Evolutionary conservation across 2,888 invertebrate genomes (phyloP), one percentile per base, ranked within the genome.

Genomic region (Subacronicta megacephala): DNA sequence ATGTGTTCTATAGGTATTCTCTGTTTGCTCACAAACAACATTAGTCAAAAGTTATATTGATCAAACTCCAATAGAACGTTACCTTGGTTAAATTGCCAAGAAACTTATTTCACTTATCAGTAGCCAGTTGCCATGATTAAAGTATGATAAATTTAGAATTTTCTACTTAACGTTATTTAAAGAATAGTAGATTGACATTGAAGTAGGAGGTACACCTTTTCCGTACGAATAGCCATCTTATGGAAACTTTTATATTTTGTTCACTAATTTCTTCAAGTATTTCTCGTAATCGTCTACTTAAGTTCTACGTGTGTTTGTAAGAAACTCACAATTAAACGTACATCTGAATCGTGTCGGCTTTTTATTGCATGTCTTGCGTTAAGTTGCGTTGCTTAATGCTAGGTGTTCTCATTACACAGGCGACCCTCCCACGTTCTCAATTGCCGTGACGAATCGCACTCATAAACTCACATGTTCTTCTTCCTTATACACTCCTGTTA

Each of bases 371-470:
- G 65, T 69, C 70, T 62, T 56, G 56, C 63, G 75, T 77, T 69
- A 64, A 68, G 69, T 62, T 56, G 56, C 63, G 75, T 77, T 71
- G 75, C 62, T 81, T 71, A 82, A 77, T 73, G 70, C 78, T 72
- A 78, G 79, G 78, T 78, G 79, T 79, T 77, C 81, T 84, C 87
- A 84, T 87, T 88, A 85, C 50, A 31, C 16, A 36, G 29, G 59
- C 72, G 73, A 64, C 82, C 85, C 83, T 81, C 80, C 80, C 82
- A 82, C 84, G 85, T 88, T 90, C 81, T 93, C 90, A 92, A 91
- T 87, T 85, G 89, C 92, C 91, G 93, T 91, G 89, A 94, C 93
- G 87, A 92, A 93, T 92, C 82, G 85, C 72, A 83, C 83, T 91
- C 92, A 89, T 93, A 93, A 93, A 93, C 83, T 88, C 83, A 81